phyloP scores from a whole-genome alignment of 2,888 invertebrate genomes.

The Epistrophe grossulariae region DNA sequence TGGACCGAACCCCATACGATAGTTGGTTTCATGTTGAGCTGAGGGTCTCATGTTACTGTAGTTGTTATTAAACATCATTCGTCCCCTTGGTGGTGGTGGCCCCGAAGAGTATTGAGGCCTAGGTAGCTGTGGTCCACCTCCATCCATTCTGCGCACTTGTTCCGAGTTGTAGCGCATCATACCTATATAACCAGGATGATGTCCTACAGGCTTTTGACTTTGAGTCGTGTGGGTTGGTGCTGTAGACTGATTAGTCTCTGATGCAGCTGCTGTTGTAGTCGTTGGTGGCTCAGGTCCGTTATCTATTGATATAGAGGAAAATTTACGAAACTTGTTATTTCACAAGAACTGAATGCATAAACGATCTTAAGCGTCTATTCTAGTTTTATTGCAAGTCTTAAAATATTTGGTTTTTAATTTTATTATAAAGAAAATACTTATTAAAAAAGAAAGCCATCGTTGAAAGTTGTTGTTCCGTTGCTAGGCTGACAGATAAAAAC shows the following conservation, averaged over 20 bases:
- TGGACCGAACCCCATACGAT: slow-evolving; percentile 66
- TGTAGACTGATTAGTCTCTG: slow-evolving; percentile 45
- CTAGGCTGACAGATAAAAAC: neutral
- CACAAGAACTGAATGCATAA: neutral
- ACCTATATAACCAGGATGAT: slow-evolving; percentile 60
- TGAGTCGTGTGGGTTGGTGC: slow-evolving; percentile 45
- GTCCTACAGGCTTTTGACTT: slow-evolving; percentile 40
- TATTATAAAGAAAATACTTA: neutral
- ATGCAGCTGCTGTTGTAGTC: slow-evolving; percentile 20
- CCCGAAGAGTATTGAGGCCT: slow-evolving; percentile 59
- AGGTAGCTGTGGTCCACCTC: slow-evolving; percentile 43
- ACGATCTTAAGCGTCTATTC: slow-evolving; percentile 6
- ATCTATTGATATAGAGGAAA: slow-evolving; percentile 27
- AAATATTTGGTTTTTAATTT: neutral
- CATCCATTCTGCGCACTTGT: slow-evolving; percentile 56
- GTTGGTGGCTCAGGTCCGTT: slow-evolving; percentile 2
- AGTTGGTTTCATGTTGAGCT: slow-evolving; percentile 59
- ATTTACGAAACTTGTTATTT: slow-evolving; percentile 22
- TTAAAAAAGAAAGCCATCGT: neutral
- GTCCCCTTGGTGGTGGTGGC: slow-evolving; percentile 59
- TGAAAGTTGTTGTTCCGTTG: slow-evolving; percentile 21
- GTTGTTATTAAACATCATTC: slow-evolving; percentile 64
- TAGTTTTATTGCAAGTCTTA: slow-evolving; percentile 5
- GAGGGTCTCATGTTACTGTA: slow-evolving; percentile 59
- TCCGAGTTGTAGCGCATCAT: slow-evolving; percentile 73